Percentiles rank a stretch among this genome's conserved stretches.
These are phyloP conservation scores for Cisticola juncidis DNA, from an alignment of 2,113 vertebrate species.

Conservation along the genomic window DNA sequence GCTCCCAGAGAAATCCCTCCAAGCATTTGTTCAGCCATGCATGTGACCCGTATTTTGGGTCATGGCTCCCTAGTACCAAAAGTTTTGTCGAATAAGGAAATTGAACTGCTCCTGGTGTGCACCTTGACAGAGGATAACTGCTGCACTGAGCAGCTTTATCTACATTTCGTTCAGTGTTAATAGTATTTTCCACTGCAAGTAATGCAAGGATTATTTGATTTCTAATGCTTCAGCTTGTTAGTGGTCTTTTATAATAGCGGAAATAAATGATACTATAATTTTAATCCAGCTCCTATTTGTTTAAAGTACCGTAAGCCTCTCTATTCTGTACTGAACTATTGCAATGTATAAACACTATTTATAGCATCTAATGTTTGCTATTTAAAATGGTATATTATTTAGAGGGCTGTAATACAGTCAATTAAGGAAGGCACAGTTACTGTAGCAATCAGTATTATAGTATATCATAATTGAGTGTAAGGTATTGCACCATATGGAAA, in stretches of 20 bases:
- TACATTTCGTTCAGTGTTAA: background rate
- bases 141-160: background rate
- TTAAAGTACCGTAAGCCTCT: background rate
- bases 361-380: background rate
- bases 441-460: background rate
- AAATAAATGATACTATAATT: background rate
- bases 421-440: background rate
- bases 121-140: background rate
- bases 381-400: background rate
- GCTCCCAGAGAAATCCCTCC: background rate
- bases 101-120: background rate
- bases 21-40: background rate
- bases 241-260: background rate
- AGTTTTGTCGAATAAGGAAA: background rate
- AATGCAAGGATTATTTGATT: background rate
- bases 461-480: background rate
- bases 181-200: background rate
- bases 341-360: background rate
- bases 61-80: background rate
- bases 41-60: background rate
- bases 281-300: background rate
- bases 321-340: background rate
- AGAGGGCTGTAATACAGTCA: background rate
- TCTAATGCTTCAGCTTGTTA: background rate
- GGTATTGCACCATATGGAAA: background rate